Evolutionary conservation across 2,797 vertebrate genomes (phyloP).

Genomic region (Phrynocephalus guinanensis): DNA sequence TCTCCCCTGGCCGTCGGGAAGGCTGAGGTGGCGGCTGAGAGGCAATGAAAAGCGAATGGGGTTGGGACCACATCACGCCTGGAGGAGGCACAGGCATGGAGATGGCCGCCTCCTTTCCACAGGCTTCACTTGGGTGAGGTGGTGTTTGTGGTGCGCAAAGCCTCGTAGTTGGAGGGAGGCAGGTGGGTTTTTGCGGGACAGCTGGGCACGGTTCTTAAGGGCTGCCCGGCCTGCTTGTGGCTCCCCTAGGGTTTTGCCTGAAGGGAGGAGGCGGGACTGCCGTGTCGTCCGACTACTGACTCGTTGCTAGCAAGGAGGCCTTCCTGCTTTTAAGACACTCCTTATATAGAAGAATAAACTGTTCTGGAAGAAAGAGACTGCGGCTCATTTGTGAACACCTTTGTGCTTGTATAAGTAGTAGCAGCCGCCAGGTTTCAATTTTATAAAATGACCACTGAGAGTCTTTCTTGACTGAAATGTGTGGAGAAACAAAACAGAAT

Average conservation of each 20-base stretch:
- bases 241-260: not conserved
- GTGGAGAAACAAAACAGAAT: not conserved
- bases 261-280: not conserved
- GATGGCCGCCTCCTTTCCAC: not conserved
- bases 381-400: not conserved
- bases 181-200: not conserved
- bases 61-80: not conserved
- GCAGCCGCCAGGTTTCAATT: not conserved
- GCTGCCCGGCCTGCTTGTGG: not conserved
- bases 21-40: not conserved
- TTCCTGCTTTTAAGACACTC: not conserved
- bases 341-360: slow-evolving; percentile 30
- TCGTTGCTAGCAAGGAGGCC: not conserved
- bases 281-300: not conserved
- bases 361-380: not conserved
- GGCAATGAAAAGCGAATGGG: not conserved
- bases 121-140: not conserved
- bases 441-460: not conserved
- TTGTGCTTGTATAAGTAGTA: not conserved
- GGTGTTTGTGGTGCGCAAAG: not conserved
- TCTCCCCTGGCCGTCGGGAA: not conserved
- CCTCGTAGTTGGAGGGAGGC: not conserved
- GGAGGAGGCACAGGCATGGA: not conserved
- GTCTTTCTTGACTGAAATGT: not conserved
- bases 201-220: not conserved